A percentile compares a stretch with the other conserved stretches of the same genome.
These are phyloP conservation scores for Acleris holmiana DNA, from an alignment of 2,888 invertebrate genomes.

Conservation along the genomic window DNA sequence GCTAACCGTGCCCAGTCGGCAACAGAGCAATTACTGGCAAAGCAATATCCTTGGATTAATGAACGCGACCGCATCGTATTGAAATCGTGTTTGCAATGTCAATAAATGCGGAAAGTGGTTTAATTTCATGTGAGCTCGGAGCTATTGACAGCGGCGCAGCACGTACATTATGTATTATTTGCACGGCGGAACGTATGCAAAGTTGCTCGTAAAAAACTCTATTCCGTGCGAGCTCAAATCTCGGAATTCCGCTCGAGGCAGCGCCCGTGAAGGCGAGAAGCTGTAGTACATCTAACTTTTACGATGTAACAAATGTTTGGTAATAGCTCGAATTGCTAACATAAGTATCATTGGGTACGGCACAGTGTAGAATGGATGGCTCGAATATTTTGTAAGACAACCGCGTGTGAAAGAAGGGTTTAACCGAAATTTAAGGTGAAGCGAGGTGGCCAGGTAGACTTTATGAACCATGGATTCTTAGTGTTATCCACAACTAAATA, in stretches of 20 bases:
- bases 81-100: constrained; percentile 35
- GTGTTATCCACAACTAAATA: too few relatives aligned
- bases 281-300: constrained; percentile 1
- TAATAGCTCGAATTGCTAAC: too few relatives aligned
- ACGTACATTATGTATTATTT: constrained; percentile 25
- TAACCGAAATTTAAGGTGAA: too few relatives aligned
- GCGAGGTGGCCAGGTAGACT: too few relatives aligned
- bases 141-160: constrained; percentile 23
- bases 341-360: too few relatives aligned
- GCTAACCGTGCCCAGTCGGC: constrained; percentile 18
- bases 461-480: too few relatives aligned
- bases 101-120: constrained; percentile 33
- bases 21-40: constrained; percentile 32
- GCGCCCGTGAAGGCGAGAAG: constrained; percentile 7
- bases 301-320: background rate
- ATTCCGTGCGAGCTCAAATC: constrained; percentile 20
- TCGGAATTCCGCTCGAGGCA: constrained; percentile 8
- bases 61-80: constrained; percentile 26
- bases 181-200: constrained; percentile 16
- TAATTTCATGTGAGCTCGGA: constrained; percentile 25
- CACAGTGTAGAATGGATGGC: too few relatives aligned
- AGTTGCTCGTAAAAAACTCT: constrained; percentile 23
- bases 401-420: too few relatives aligned
- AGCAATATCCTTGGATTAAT: constrained; percentile 36
- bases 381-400: too few relatives aligned